These are phyloP conservation scores for Heloderma charlesbogerti DNA, from an alignment of 2,113 vertebrate genomes.

Conservation along the genomic window DNA sequence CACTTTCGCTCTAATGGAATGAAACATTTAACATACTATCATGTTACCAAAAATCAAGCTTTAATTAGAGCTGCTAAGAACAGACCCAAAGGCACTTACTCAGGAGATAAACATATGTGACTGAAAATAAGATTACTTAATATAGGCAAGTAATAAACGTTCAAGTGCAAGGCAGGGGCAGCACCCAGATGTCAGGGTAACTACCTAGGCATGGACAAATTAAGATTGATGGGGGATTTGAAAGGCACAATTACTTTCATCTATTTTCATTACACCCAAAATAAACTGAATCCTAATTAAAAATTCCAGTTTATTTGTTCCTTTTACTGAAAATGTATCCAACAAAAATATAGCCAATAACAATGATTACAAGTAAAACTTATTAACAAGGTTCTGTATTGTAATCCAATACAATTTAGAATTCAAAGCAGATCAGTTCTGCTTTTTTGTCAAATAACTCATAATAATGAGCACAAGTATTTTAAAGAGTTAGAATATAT, in stretches of 20 bases:
- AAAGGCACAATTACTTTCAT: neutral
- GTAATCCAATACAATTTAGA: neutral
- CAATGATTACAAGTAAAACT: neutral
- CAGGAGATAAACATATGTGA: neutral
- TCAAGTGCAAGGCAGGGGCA: neutral
- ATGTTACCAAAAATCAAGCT: neutral
- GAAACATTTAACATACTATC: neutral
- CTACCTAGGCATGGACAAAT: neutral
- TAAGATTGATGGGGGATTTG: neutral
- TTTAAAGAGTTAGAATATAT: neutral
- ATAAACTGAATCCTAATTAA: neutral
- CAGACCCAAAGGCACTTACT: neutral
- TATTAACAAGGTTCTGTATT: neutral
- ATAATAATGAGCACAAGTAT: neutral
- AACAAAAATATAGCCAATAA: neutral
- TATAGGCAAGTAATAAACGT: neutral
- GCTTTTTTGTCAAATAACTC: neutral
- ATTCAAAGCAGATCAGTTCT: neutral
- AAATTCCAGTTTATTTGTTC: neutral
- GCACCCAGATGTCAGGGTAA: neutral
- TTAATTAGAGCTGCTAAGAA: constrained; percentile 1
- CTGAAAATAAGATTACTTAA: neutral
- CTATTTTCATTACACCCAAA: neutral
- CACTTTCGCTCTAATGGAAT: neutral
- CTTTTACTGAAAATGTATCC: neutral